A percentile compares a stretch with the other conserved stretches of the same genome.
Evolutionary conservation across 2,113 vertebrate genomes (phyloP).

Genomic region (Physeter macrocephalus): DNA sequence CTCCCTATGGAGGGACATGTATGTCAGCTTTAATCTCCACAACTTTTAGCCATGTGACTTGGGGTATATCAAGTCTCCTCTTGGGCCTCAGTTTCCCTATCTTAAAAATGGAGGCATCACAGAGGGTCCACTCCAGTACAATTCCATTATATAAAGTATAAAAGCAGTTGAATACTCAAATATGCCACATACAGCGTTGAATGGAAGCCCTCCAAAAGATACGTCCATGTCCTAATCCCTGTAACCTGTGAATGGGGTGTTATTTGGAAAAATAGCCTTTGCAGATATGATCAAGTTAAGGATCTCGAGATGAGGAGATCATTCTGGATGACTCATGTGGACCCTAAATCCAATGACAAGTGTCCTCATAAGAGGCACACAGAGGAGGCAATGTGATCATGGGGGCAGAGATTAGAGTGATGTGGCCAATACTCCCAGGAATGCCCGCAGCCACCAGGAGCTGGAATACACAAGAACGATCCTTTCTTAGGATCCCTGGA

Average conservation of each 20-base stretch:
- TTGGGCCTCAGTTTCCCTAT: not conserved
- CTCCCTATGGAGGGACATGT: not conserved
- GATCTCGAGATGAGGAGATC: not conserved
- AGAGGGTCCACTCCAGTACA: not conserved
- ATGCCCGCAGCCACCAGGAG: not conserved
- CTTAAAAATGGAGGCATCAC: not conserved
- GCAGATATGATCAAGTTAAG: not conserved
- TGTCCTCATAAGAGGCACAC: not conserved
- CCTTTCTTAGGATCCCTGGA: not conserved
- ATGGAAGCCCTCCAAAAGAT: not conserved
- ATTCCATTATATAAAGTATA: not conserved
- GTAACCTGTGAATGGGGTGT: not conserved
- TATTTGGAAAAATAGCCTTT: not conserved
- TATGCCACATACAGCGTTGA: accelerated
- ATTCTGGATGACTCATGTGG: not conserved
- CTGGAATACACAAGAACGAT: not conserved
- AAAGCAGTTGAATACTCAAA: not conserved
- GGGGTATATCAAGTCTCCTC: not conserved
- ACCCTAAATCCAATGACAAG: not conserved
- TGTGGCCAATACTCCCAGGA: not conserved
- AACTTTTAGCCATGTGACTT: not conserved
- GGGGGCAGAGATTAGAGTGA: not conserved
- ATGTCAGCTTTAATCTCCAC: not conserved
- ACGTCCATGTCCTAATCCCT: not conserved
- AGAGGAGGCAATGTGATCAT: not conserved